Evolutionary conservation across 2,888 invertebrate genomes (phyloP).

Genomic region (Priocnemis perturbator): DNA sequence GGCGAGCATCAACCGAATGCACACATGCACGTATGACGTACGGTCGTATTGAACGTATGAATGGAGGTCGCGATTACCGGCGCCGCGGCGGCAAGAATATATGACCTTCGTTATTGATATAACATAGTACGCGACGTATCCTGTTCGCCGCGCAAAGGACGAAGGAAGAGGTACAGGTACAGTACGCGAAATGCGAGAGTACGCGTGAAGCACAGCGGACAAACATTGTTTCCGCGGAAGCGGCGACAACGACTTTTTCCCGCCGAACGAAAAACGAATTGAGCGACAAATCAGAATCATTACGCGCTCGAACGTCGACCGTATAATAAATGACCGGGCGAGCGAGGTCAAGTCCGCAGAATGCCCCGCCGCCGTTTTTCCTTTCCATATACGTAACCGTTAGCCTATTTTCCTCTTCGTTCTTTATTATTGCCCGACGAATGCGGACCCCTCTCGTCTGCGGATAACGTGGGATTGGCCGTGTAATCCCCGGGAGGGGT

Average conservation of each 20-base stretch:
- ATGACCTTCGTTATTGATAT: constrained; percentile 29
- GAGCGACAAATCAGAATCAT: constrained; percentile 12
- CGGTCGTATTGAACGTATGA: constrained; percentile 38
- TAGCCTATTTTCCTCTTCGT: constrained; percentile 20
- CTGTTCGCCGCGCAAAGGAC: constrained; percentile 12
- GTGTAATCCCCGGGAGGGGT: neutral
- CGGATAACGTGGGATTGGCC: neutral
- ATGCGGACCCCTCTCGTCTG: neutral
- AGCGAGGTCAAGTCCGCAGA: neutral
- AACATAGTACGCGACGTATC: constrained; percentile 21
- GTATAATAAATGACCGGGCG: constrained; percentile 22
- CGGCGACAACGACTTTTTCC: neutral
- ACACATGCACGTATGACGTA: constrained; percentile 1
- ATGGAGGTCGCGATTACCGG: constrained; percentile 29
- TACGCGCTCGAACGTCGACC: neutral
- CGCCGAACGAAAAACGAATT: neutral
- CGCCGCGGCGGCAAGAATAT: constrained; percentile 40
- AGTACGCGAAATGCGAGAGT: no score
- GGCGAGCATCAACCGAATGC: constrained; percentile 4
- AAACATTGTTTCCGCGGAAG: no score
- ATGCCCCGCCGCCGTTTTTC: constrained; percentile 23
- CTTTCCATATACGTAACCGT: constrained; percentile 28
- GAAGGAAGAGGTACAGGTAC: neutral
- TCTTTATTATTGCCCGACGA: no score
- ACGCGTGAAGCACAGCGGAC: no score